Percentiles rank a stretch among this genome's conserved stretches.
phyloP scores from a whole-genome alignment of 2,113 vertebrate species.

The Climacteris rufus region DNA sequence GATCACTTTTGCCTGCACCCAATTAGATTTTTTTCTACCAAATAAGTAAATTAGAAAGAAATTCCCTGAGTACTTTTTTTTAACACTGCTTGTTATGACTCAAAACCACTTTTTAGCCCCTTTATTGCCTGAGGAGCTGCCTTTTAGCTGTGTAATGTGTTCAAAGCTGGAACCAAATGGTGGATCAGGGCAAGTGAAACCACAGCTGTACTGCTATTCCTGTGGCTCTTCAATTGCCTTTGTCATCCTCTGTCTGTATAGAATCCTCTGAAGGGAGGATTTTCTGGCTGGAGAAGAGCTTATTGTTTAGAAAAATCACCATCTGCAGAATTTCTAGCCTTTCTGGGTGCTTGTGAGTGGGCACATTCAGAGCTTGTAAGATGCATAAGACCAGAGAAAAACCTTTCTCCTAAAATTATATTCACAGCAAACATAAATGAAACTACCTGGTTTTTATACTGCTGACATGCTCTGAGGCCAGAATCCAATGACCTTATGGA shows the following conservation, averaged over 20 bases:
- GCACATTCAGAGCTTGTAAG: not conserved
- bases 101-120: not conserved
- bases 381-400: not conserved
- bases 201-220: not conserved
- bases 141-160: not conserved
- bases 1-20: not conserved
- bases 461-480: not conserved
- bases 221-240: not conserved
- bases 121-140: not conserved
- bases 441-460: not conserved
- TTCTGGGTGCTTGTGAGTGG: not conserved
- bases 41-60: not conserved
- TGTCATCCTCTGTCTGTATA: not conserved
- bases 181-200: not conserved
- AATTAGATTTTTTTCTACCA: not conserved
- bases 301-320: not conserved
- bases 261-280: not conserved
- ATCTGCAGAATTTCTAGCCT: not conserved
- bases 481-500: not conserved
- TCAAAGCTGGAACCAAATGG: not conserved
- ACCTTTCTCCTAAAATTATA: not conserved
- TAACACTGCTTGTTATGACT: not conserved
- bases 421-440: not conserved
- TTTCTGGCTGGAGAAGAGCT: not conserved
- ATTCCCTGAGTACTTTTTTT: not conserved